Conservation (phyloP, 2,888 invertebrate species). For the Blera fallax region DNA sequence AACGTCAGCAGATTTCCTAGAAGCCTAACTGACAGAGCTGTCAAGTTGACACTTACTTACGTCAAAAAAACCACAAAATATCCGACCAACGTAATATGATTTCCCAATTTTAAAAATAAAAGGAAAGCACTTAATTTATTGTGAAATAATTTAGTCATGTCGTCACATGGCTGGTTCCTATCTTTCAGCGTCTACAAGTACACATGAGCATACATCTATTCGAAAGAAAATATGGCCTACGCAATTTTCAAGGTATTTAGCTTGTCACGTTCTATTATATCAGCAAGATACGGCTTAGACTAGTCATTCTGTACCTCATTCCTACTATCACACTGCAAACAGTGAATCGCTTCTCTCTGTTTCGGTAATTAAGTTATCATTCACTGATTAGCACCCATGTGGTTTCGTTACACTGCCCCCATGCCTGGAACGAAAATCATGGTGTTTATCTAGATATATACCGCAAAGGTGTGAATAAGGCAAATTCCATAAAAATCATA, state of each 20-base stretch:
- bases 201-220: background rate
- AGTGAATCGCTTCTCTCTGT: constrained; percentile 12
- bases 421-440: background rate
- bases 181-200: background rate
- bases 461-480: constrained; percentile 2
- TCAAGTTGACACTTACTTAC: no score
- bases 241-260: background rate
- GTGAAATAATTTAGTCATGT: background rate
- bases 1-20: no score
- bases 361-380: constrained; percentile 13
- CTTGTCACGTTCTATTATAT: constrained; percentile 1
- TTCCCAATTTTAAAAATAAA: background rate
- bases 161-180: background rate
- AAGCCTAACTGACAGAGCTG: no score
- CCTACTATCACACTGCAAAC: background rate
- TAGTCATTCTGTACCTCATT: background rate
- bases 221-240: background rate
- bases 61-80: no score
- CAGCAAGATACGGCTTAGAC: background rate
- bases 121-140: background rate
- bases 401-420: background rate
- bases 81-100: no score
- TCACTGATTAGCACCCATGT: constrained; percentile 36
- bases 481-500: background rate
- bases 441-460: background rate